Base-by-base conservation (phyloP, 2,797 vertebrate species). In the Clarias fuscus region DNA sequence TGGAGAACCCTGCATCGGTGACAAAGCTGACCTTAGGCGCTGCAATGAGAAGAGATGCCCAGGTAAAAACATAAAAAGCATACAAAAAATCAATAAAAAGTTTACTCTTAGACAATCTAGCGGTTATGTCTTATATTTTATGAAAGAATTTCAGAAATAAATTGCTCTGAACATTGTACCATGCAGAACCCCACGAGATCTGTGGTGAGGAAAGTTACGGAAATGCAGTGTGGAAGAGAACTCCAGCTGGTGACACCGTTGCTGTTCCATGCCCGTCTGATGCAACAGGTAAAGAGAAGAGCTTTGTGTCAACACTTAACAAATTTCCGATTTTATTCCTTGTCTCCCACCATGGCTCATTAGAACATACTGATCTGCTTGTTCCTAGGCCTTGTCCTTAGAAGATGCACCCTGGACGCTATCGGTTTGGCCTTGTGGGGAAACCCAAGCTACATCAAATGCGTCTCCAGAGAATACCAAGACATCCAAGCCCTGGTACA, bases 371-470 rank as follows among this genome's bases (percentile, higher is more conserved):
- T 59, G 6, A 40, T 73, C 30, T 71, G 27, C 71, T 78, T n/a
- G 73, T 8, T 84, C 89, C 85, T 92, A 99, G 98, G 98, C 85
- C 88, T 98, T 90, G 96, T 99, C 91, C 95, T 98, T 88, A 94
- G 98, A n/a, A 96, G 96, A 24, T 99, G 98, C 89, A 95, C 96
- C 86, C 94, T 99, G 82, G 98, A 98, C 11, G 98, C 98, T 77
- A 96, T 97, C 13, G 98, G 98, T 7, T 94, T 98, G 0, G 98
- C 98, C 37, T 98, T 95, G 86, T 99, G 98, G 98, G 97, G 98
- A 82, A 95, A 91, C 27, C 98, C 98, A n/a, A 97, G 96, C 24
- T 96, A 99, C 88, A 94, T 97, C 92, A 97, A 98, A 90, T 99
- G 98, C 67, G 93, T 99, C 91, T 99, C 98, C 91, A 98, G 97